A percentile compares a stretch with the other conserved stretches of the same genome.
These are phyloP conservation scores for Cygnus atratus DNA, from an alignment of 2,113 vertebrate genomes.

Conservation along the genomic window DNA sequence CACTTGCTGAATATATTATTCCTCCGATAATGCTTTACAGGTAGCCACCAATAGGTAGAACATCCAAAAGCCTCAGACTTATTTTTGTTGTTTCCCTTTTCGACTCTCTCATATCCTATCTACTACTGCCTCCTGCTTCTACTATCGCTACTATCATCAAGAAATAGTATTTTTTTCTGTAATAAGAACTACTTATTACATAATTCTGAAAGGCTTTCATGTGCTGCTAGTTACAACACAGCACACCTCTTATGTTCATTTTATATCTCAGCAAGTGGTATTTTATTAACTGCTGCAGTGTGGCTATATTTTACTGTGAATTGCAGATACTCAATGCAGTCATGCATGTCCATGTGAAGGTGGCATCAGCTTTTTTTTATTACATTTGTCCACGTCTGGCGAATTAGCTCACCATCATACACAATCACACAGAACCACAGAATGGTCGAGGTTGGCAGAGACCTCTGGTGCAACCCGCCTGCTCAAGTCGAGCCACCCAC, in stretches of 20 bases:
- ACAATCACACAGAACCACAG: background rate
- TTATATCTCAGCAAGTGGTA: background rate
- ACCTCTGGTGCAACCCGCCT: background rate
- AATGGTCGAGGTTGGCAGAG: background rate
- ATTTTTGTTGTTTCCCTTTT: background rate
- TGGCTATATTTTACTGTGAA: background rate
- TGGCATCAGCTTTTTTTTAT: background rate
- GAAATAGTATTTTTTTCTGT: background rate
- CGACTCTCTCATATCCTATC: background rate
- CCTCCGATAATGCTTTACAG: background rate
- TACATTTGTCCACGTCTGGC: background rate
- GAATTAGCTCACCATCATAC: background rate
- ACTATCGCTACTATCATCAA: background rate
- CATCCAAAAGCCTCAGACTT: background rate
- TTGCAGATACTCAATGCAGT: background rate
- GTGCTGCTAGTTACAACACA: background rate
- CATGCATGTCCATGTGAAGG: accelerated
- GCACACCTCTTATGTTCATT: background rate
- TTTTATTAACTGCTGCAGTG: background rate
- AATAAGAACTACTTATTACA: background rate
- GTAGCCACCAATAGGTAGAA: background rate
- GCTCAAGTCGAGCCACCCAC: background rate
- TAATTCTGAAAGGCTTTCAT: background rate
- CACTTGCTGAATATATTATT: background rate
- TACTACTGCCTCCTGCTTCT: background rate